Conservation (phyloP, 2,888 invertebrate genomes). For the Ephialtes manifestator region DNA sequence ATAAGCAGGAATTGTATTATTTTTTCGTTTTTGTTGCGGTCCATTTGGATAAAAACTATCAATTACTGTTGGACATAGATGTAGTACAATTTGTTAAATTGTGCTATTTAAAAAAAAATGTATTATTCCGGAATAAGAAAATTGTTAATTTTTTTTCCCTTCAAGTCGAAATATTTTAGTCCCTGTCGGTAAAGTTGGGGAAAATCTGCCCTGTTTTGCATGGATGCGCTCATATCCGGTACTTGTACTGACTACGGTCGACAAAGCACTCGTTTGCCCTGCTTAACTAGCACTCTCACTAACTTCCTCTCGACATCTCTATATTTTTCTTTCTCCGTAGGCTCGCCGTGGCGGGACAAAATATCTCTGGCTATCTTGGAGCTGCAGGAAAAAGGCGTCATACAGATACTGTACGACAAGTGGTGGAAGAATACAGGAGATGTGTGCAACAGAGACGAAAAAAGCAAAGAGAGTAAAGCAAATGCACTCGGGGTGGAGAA, state of each 20-base stretch:
- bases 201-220: not conserved
- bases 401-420: constrained; percentile 97
- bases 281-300: constrained; percentile 1
- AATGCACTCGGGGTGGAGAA: constrained; percentile 97
- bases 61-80: not conserved
- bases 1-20: not conserved
- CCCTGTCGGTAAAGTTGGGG: not conserved
- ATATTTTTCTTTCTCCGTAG: constrained; percentile 81
- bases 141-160: not conserved
- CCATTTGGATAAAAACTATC: not conserved
- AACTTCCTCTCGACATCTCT: constrained; percentile 2
- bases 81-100: not conserved
- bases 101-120: not conserved
- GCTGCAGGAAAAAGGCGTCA: constrained; percentile 97
- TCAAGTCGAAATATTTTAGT: not conserved
- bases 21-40: not conserved
- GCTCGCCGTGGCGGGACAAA: constrained; percentile 98
- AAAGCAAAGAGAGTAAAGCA: constrained; percentile 96
- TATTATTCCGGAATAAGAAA: not conserved
- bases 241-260: not conserved
- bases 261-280: not conserved
- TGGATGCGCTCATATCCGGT: constrained; percentile 23
- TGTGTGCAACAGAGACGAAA: constrained; percentile 95
- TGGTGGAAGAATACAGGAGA: constrained; percentile 99
- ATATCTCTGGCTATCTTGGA: constrained; percentile 98